Evolutionary conservation across 2,113 vertebrate species (phyloP), one percentile per base, ranked within the genome.

Genomic region (Oryzias celebensis): DNA sequence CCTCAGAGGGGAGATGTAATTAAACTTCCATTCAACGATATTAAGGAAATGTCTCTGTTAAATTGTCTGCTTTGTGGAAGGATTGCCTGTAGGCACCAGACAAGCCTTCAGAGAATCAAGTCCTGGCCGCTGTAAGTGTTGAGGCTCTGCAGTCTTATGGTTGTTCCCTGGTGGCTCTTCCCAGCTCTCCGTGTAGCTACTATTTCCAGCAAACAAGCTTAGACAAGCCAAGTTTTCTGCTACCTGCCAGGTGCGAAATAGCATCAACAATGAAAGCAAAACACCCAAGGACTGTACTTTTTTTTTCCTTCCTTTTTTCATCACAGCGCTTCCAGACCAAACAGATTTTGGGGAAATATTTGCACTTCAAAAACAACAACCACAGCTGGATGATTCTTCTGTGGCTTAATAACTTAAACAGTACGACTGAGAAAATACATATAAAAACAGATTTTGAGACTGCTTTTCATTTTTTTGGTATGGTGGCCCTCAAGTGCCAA

Each of bases 21-120:
- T 79, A 85, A 79, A 78, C 47, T 46, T 64, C 56, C 52, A 85
- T 81, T 85, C 77, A 65, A 67, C 68, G 75, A 69, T 57, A 68
- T 77, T 75, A 65, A 73, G 77, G 73, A 70, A 74, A 73, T 72
- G 53, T 62, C 57, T 14, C 26, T 70, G 62, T 83, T 82, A 81
- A 73, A 60, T 44, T 73, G 54, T 70, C 66, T 57, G 42, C 43
- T 48, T 58, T 61, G 41, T 15, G 0, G 31, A 56, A 72, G 26
- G 53, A 65, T 77, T 71, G 58, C 47, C 50, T 44, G 62, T 62
- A 52, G 70, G 45, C 15, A 24, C 70, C 58, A 66, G 61, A 23
- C 62, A 71, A 65, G 52, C 59, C 59, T 23, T 49, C 46, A 48
- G 68, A 62, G 62, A 76, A 55, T 58, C 50, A 72, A 62, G 42